A percentile compares a stretch with the other conserved stretches of the same genome.
Evolutionary conservation across 92 coral and sea anemone species (phyloP).

Genomic region (Zoanthus sociatus): DNA sequence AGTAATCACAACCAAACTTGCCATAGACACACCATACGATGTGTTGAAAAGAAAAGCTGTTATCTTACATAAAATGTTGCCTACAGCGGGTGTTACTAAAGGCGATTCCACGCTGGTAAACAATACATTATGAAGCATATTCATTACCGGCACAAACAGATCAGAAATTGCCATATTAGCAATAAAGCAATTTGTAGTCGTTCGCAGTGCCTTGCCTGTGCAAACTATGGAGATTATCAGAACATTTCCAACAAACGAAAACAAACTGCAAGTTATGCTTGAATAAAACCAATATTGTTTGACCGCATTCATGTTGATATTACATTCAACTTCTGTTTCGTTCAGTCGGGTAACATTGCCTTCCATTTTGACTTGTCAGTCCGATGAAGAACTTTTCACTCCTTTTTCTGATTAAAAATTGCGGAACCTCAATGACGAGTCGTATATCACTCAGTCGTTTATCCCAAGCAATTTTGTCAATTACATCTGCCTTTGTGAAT

Average conservation of each 20-base stretch:
- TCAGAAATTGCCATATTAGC: conserved; percentile 26
- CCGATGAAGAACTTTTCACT: no score
- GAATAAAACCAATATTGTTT: not conserved
- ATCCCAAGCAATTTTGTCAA: no score
- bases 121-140: not conserved
- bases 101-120: not conserved
- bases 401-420: no score
- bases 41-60: conserved; percentile 2
- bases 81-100: not conserved
- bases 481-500: no score
- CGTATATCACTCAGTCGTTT: no score
- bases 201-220: not conserved
- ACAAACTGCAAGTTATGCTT: conserved; percentile 14
- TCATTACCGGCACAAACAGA: not conserved
- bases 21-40: conserved; percentile 33
- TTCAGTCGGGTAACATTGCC: not conserved
- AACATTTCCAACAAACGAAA: conserved; percentile 18
- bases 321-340: not conserved
- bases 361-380: not conserved
- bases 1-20: conserved; percentile 15
- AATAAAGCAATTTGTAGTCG: not conserved
- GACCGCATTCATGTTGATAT: not conserved
- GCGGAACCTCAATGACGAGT: no score
- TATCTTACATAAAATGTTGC: not conserved
- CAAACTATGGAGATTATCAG: not conserved